phyloP scores from a whole-genome alignment of 2,113 vertebrate genomes.

The Lontra canadensis region DNA sequence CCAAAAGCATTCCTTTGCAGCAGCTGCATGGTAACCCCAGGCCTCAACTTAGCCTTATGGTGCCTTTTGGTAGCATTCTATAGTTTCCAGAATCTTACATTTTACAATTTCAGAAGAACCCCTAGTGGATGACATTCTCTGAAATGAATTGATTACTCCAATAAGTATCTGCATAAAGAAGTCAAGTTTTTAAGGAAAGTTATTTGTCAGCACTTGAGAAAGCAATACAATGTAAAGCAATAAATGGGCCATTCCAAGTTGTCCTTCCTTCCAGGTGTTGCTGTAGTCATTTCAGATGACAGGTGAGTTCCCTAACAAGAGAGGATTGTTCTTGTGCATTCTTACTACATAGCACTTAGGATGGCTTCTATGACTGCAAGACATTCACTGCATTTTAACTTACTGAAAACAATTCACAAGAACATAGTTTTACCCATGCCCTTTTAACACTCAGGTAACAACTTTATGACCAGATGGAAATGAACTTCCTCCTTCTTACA shows the following conservation, averaged over 20 bases:
- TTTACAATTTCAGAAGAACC: not conserved
- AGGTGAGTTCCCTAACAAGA: not conserved
- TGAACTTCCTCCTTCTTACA: not conserved
- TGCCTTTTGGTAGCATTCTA: not conserved
- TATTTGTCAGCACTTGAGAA: conserved; percentile 19
- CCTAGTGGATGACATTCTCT: not conserved
- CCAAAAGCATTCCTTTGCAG: not conserved
- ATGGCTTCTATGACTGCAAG: not conserved
- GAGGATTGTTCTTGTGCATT: not conserved
- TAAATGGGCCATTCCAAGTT: not conserved
- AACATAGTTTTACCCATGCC: not conserved
- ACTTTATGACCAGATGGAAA: not conserved
- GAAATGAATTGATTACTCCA: not conserved
- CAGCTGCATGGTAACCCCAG: too few species aligned
- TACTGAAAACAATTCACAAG: not conserved
- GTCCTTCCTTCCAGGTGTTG: not conserved
- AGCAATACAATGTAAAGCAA: not conserved
- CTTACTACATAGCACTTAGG: not conserved
- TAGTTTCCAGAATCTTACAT: conserved; percentile 6
- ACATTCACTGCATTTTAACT: not conserved
- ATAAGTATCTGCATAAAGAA: not conserved
- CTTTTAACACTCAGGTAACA: not conserved
- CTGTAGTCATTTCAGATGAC: not conserved
- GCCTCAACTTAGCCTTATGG: not conserved
- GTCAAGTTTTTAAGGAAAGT: not conserved